Evolutionary conservation across 2,888 invertebrate genomes (phyloP), one percentile per base, ranked within the genome.

Genomic region (Diarsia dahlii): DNA sequence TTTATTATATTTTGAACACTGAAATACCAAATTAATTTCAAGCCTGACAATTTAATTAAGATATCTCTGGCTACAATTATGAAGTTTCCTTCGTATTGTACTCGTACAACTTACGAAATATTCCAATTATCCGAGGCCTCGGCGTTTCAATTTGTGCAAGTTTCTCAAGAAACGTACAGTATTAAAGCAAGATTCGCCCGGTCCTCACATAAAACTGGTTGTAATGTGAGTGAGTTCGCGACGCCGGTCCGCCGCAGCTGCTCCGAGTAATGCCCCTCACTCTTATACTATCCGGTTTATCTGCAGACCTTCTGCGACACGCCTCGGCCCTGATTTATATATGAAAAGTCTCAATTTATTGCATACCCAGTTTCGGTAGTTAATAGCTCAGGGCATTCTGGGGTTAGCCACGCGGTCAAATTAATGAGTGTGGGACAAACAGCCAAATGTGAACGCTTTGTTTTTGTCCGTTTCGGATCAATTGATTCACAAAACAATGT

Each of bases 271-370:
- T 92, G 92, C 89, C 91, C 88, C 87, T 88, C 89, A 90, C 91
- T 93, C 92, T 92, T 91, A 91, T 92, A 91, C 90, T 90, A 89
- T 87, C 87, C 90, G 89, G 92, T 93, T 95, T 94, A 94, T 94
- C 93, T 93, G 84, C 86, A 88, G 89, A 92, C 92, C 93, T 92
- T 93, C 91, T 91, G 92, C 92, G 91, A 90, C 91, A 88, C 88
- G 91, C 90, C 91, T 81, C 84, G 89, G 89, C 92, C 92, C 92
- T 94, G 94, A 95, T 95, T 95, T 95, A 95, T 94, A 93, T 91
- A 93, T 93, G 91, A 92, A 93, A 94, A 94, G 90, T 93, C 91
- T 88, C 88, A 92, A 95, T 95, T 93, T 95, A 95, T 93, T 91
- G 92, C 91, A 90, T 88, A 91, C 89, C 90, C 91, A 81, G 88